Evolutionary conservation across 2,113 vertebrate species (phyloP).

Genomic region (Gobio gobio): DNA sequence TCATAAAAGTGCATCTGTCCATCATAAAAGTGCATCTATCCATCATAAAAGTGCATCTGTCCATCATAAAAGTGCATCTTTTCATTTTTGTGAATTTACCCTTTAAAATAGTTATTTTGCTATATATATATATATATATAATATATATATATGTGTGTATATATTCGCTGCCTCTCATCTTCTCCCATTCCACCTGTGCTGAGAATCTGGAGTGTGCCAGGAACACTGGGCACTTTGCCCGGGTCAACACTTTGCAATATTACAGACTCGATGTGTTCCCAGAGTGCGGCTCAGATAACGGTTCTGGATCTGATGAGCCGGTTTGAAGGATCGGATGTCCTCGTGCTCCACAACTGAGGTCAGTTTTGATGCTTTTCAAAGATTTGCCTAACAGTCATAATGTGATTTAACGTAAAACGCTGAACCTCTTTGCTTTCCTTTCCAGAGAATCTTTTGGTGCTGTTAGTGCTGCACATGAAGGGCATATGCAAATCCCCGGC

Average conservation of each 20-base stretch:
- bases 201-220: conserved; percentile 30
- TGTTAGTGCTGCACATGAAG: background rate
- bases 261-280: background rate
- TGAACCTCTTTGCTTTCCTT: background rate
- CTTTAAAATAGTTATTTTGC: background rate
- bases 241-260: conserved; percentile 13
- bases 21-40: too few relatives aligned
- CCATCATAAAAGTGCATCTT: too few relatives aligned
- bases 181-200: background rate
- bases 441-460: background rate
- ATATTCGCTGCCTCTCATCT: conserved; percentile 3
- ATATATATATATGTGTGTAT: background rate
- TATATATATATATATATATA: background rate
- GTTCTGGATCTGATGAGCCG: conserved; percentile 2
- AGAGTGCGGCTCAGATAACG: conserved; percentile 11
- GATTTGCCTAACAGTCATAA: conserved; percentile 1
- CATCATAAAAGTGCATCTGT: too few relatives aligned
- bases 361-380: conserved; percentile 4
- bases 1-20: too few relatives aligned
- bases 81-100: too few relatives aligned
- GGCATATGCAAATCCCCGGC: conserved; percentile 1
- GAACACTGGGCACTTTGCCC: background rate
- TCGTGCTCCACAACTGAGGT: background rate
- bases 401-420: background rate
- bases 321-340: background rate